Evolutionary conservation across 92 coral and sea anemone genomes (phyloP).

Genomic region (Phenganax subtilis): DNA sequence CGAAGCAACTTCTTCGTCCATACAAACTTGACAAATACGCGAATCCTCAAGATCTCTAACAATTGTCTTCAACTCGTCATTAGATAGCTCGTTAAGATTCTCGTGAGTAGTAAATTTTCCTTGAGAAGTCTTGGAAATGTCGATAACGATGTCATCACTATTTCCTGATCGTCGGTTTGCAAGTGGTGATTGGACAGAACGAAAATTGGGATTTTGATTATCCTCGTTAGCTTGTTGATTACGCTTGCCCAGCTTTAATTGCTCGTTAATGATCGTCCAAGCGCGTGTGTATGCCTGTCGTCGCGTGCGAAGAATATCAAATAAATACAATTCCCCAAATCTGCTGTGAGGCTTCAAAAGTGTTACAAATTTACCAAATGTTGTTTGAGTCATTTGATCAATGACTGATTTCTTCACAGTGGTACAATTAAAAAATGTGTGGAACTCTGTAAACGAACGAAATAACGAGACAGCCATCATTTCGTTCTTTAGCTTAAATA

Average conservation of each 20-base stretch:
- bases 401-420: constrained; percentile 91
- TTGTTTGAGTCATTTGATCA: constrained; percentile 91
- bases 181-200: constrained; percentile 97
- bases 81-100: constrained; percentile 58
- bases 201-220: constrained; percentile 61
- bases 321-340: constrained; percentile 78
- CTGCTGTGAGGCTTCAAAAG: constrained; percentile 67
- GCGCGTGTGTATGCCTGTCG: constrained; percentile 96
- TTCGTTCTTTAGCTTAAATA: constrained; percentile 89
- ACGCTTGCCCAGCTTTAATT: constrained; percentile 55
- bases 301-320: constrained; percentile 90
- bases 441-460: constrained; percentile 96
- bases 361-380: constrained; percentile 72
- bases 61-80: constrained; percentile 70
- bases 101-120: constrained; percentile 55
- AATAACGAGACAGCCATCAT: constrained; percentile 78
- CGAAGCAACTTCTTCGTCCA: constrained; percentile 96
- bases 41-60: constrained; percentile 94
- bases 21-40: constrained; percentile 91
- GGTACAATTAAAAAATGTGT: constrained; percentile 95
- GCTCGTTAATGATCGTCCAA: constrained; percentile 79
- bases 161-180: constrained; percentile 69
- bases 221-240: constrained; percentile 50
- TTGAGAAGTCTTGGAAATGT: constrained; percentile 52
- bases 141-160: constrained; percentile 50